Conservation (phyloP, 2,888 invertebrate species). For the Drosophila limbata region DNA sequence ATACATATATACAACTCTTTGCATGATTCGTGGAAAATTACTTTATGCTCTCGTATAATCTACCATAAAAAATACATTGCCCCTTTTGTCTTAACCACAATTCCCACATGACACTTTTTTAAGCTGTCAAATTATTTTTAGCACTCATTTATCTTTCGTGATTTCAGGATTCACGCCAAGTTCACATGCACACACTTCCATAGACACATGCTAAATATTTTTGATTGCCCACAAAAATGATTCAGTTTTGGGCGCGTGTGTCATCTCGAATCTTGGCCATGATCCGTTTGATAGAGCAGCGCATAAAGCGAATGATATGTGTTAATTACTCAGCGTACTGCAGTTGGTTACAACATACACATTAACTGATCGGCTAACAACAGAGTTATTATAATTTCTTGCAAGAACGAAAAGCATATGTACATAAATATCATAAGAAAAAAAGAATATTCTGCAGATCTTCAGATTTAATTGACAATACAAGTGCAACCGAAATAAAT, state of each 20-base stretch:
- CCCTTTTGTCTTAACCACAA: constrained; percentile 11
- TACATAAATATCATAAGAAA: too few relatives aligned
- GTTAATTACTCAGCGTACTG: constrained; percentile 34
- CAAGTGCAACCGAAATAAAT: too few relatives aligned
- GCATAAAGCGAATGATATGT: constrained; percentile 21
- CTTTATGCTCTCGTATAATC: constrained; percentile 1
- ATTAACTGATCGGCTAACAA: background rate
- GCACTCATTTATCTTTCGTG: constrained; percentile 33
- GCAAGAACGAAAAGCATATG: too few relatives aligned
- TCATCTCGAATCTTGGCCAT: constrained; percentile 49
- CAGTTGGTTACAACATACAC: background rate
- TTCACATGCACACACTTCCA: constrained; percentile 56
- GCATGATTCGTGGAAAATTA: constrained; percentile 35
- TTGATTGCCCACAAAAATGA: constrained; percentile 27
- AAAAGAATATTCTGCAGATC: too few relatives aligned
- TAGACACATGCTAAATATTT: constrained; percentile 19
- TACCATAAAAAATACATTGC: constrained; percentile 13
- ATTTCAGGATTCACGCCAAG: constrained; percentile 55
- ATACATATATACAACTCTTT: background rate
- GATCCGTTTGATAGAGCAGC: constrained; percentile 31
- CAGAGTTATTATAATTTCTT: too few relatives aligned
- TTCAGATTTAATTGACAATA: too few relatives aligned
- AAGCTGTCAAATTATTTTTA: constrained; percentile 31
- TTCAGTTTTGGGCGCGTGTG: constrained; percentile 41
- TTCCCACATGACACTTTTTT: constrained; percentile 2